Conservation (phyloP, 2,888 invertebrate genomes). For the Scaptomyza tumidula region DNA sequence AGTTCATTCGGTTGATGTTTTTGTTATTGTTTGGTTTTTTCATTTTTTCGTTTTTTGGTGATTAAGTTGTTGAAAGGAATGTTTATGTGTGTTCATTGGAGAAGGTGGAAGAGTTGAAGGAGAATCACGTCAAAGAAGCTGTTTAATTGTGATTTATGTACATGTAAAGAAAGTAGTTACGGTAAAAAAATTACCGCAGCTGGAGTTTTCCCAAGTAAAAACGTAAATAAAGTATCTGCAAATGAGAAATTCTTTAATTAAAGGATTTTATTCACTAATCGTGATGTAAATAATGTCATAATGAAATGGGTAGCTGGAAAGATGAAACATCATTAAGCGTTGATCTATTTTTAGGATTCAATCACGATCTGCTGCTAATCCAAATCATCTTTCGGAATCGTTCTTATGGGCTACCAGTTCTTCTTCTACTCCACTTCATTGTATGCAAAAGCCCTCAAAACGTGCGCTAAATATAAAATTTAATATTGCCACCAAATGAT, state of each 20-base stretch:
- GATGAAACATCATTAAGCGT: conserved; percentile 25
- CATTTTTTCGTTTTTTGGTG: conserved; percentile 9
- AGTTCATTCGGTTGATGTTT: conserved; percentile 58
- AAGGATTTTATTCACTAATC: conserved; percentile 9
- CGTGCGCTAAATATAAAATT: conserved; percentile 77
- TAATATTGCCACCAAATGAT: conserved; percentile 63
- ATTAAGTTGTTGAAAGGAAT: conserved; percentile 48
- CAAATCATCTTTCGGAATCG: conserved; percentile 50
- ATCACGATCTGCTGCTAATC: conserved; percentile 59
- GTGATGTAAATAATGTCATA: conserved; percentile 33
- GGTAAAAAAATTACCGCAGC: not conserved
- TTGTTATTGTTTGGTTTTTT: conserved; percentile 19
- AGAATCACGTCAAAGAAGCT: conserved; percentile 11
- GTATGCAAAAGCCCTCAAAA: conserved; percentile 67
- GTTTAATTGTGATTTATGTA: conserved; percentile 72
- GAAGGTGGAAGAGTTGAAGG: conserved; percentile 7
- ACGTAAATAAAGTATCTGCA: too few relatives aligned
- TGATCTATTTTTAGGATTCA: conserved; percentile 48
- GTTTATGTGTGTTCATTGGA: not conserved
- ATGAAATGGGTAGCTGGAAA: conserved; percentile 26
- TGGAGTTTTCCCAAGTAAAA: too few relatives aligned
- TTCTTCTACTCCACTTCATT: conserved; percentile 37
- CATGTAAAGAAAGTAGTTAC: conserved; percentile 47
- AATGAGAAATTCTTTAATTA: not conserved
- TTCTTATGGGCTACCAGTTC: conserved; percentile 35